phyloP scores from a whole-genome alignment of 2,888 invertebrate genomes.

The Lochmaea capreae region DNA sequence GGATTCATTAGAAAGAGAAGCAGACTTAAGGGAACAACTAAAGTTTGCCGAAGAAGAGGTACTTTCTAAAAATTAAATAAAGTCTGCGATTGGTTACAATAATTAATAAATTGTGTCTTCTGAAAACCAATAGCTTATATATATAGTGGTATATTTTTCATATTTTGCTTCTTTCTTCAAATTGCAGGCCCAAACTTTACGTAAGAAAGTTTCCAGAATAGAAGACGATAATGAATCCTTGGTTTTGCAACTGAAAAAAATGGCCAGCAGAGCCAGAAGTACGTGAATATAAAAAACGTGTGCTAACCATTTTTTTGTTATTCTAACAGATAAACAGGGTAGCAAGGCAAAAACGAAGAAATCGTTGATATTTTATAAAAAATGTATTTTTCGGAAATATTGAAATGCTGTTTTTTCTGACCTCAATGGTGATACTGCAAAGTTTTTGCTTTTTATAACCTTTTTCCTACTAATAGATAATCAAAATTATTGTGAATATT shows the following conservation, averaged over 20 bases:
- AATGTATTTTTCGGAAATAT: no score
- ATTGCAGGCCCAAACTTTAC: slow-evolving; percentile 85
- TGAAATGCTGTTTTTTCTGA: no score
- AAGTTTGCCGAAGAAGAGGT: slow-evolving; percentile 95
- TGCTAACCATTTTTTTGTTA: background rate
- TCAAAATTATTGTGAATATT: no score
- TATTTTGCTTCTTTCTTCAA: slow-evolving; percentile 52
- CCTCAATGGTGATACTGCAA: no score
- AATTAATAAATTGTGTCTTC: background rate
- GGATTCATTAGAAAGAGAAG: slow-evolving; percentile 92
- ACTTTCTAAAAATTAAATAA: slow-evolving; percentile 38
- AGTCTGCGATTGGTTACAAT: no score
- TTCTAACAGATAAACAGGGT: background rate
- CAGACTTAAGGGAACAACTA: slow-evolving; percentile 92
- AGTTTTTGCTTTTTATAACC: no score
- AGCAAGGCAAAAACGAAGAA: background rate
- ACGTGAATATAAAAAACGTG: slow-evolving; percentile 63
- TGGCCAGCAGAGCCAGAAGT: slow-evolving; percentile 89
- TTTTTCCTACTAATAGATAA: no score
- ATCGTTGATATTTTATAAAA: no score
- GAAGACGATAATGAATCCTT: slow-evolving; percentile 98
- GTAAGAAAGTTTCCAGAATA: slow-evolving; percentile 90
- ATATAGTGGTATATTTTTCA: slow-evolving; percentile 54
- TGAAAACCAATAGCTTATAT: background rate
- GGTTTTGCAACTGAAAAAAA: slow-evolving; percentile 95